Conservation (phyloP, 2,113 vertebrate species). For the Rostratula benghalensis region DNA sequence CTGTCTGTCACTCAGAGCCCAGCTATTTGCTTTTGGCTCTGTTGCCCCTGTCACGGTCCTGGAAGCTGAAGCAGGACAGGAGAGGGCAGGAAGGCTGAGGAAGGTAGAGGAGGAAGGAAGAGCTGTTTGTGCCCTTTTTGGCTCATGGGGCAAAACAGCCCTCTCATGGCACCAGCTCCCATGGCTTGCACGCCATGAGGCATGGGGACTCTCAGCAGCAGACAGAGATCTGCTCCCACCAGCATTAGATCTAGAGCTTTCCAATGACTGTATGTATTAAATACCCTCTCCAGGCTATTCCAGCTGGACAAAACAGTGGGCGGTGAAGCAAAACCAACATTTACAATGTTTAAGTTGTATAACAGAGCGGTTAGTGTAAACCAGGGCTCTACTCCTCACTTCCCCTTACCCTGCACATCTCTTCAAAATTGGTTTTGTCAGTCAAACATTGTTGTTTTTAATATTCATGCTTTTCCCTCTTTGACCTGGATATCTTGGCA, state of each 20-base stretch:
- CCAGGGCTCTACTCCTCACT: not conserved
- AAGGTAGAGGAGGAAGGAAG: not conserved
- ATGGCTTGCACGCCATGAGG: not conserved
- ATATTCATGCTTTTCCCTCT: constrained; percentile 20
- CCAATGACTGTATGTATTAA: not conserved
- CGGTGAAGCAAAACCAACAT: constrained; percentile 48
- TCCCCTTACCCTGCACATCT: not conserved
- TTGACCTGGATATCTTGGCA: constrained; percentile 66
- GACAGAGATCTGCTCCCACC: not conserved
- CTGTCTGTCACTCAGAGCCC: not conserved
- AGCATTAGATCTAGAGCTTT: not conserved
- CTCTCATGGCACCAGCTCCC: not conserved
- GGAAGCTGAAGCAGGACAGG: not conserved
- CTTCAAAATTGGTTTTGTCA: constrained; percentile 61
- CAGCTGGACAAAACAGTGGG: constrained; percentile 31
- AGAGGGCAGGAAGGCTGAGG: not conserved
- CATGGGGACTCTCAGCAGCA: not conserved
- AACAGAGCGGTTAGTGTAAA: not conserved
- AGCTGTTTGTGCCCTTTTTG: not conserved
- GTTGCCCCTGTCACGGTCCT: not conserved
- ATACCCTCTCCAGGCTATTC: constrained; percentile 9
- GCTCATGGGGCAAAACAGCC: not conserved
- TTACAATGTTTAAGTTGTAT: constrained; percentile 30
- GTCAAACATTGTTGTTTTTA: constrained; percentile 45
- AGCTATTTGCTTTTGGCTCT: not conserved